Evolutionary conservation across 1,140 invertebrate genomes (phyloP).

Genomic region (Berghia stephanieae): DNA sequence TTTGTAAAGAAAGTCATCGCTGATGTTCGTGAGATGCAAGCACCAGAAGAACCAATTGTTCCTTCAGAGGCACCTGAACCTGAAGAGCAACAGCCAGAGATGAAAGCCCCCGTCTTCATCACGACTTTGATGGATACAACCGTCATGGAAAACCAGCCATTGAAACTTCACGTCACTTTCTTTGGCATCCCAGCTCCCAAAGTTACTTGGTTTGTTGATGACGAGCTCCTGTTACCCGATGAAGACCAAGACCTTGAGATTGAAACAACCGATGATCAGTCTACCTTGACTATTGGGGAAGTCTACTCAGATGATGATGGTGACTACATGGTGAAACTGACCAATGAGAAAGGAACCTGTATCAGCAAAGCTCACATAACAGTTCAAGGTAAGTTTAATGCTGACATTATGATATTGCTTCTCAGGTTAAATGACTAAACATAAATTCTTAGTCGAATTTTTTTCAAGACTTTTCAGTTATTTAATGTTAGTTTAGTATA

Average conservation of each 20-base stretch:
- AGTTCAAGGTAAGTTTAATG: conserved; percentile 58
- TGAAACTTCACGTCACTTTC: conserved; percentile 55
- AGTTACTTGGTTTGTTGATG: conserved; percentile 62
- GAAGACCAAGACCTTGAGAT: conserved; percentile 60
- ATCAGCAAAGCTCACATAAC: conserved; percentile 59
- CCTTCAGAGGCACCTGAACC: conserved; percentile 22
- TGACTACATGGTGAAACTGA: conserved; percentile 60
- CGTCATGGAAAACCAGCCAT: conserved; percentile 51
- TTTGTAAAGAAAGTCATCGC: conserved; percentile 36
- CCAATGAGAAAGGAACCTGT: conserved; percentile 60
- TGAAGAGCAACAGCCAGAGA: conserved; percentile 38
- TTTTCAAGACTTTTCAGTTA: too few relatives aligned
- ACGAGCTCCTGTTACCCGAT: conserved; percentile 52
- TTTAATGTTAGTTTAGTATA: too few relatives aligned
- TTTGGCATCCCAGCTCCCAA: conserved; percentile 53
- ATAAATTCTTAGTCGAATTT: too few relatives aligned
- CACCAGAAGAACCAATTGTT: conserved; percentile 33
- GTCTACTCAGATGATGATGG: conserved; percentile 63
- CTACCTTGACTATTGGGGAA: conserved; percentile 55
- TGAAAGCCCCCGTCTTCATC: conserved; percentile 58
- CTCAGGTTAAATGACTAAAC: too few relatives aligned
- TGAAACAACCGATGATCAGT: conserved; percentile 48
- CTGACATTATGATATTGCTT: too few relatives aligned
- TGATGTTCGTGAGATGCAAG: conserved; percentile 37
- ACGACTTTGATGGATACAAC: conserved; percentile 57